Evolutionary conservation across 2,888 invertebrate species (phyloP).

Genomic region (Drosophila paranaensis): DNA sequence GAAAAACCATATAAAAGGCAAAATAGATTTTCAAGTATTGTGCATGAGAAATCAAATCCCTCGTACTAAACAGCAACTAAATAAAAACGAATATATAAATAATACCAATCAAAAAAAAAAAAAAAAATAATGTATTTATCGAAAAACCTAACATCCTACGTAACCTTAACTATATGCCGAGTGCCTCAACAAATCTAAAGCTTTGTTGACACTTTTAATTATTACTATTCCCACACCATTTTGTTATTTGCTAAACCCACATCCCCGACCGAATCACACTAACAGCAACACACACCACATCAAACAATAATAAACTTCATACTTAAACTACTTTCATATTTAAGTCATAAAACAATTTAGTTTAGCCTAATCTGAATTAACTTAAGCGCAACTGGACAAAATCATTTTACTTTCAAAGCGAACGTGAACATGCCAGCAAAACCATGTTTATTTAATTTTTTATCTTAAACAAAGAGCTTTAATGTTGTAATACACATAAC

Average conservation of each 20-base stretch:
- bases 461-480: not conserved
- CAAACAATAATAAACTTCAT: conserved; percentile 9
- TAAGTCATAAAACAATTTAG: conserved; percentile 42
- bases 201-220: conserved; percentile 38
- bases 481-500: not conserved
- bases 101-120: conserved; percentile 44
- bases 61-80: conserved; percentile 80
- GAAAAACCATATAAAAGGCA: conserved; percentile 58
- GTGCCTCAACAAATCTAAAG: conserved; percentile 32
- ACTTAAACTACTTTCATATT: conserved; percentile 30
- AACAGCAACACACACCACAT: conserved; percentile 28
- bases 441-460: not conserved
- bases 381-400: not conserved
- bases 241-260: conserved; percentile 41
- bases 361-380: conserved; percentile 32
- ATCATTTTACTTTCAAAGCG: conserved; percentile 10
- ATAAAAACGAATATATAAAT: conserved; percentile 69
- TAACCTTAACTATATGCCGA: conserved; percentile 12
- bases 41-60: conserved; percentile 85
- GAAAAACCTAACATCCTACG: conserved; percentile 30
- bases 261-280: conserved; percentile 29
- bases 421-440: not conserved
- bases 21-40: conserved; percentile 83
- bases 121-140: conserved; percentile 23
- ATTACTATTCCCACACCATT: conserved; percentile 32